Conservation (phyloP, 2,888 invertebrate species). For the Nephrocerus scutellatus region DNA sequence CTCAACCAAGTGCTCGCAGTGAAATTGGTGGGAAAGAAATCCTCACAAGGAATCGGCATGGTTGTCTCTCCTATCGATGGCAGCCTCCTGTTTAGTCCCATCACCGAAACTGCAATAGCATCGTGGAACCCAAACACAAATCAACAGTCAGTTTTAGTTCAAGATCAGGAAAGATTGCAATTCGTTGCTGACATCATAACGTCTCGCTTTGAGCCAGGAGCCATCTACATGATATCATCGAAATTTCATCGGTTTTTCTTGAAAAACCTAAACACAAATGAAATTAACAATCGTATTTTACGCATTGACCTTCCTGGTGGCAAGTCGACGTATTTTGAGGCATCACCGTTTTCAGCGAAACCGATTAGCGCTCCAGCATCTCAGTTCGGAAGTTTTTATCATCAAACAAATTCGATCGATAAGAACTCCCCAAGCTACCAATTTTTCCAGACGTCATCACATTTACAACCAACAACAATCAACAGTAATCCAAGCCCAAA, state of each 20-base stretch:
- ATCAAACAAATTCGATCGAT: neutral
- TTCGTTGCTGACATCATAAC: conserved; percentile 71
- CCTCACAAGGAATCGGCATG: conserved; percentile 73
- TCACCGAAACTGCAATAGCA: conserved; percentile 73
- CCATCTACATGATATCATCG: conserved; percentile 67
- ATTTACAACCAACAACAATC: neutral
- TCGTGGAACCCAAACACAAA: conserved; percentile 70
- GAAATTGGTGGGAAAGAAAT: conserved; percentile 71
- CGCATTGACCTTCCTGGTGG: conserved; percentile 48
- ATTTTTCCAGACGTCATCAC: conserved; percentile 6
- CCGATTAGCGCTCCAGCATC: conserved; percentile 19
- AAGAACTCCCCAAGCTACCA: neutral
- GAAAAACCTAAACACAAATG: conserved; percentile 58
- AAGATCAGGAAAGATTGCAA: conserved; percentile 65
- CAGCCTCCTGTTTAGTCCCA: conserved; percentile 68
- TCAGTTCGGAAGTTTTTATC: conserved; percentile 17
- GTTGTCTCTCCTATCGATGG: conserved; percentile 66
- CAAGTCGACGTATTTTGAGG: neutral
- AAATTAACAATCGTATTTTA: conserved; percentile 68
- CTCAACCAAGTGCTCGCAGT: conserved; percentile 67
- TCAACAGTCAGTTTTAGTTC: conserved; percentile 65
- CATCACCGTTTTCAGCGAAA: conserved; percentile 9
- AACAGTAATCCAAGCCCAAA: too few relatives aligned
- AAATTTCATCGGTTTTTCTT: conserved; percentile 76
- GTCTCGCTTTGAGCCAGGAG: conserved; percentile 60